Base-by-base conservation (phyloP, 2,113 vertebrate genomes). In the Isurus oxyrinchus region DNA sequence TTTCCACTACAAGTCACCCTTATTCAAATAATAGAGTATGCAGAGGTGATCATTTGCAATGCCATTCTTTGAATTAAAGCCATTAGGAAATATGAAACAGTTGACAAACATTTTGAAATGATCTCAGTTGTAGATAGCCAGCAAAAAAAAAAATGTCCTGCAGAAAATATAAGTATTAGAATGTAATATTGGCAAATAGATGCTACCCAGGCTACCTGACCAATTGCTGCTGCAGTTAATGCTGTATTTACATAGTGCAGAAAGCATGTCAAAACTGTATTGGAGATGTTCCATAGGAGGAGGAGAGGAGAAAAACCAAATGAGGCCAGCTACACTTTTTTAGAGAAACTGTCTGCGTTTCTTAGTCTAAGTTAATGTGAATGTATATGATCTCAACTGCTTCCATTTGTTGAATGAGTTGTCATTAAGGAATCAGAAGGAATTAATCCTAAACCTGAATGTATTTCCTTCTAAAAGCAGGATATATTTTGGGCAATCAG, bases 1-100 rank as follows among this genome's bases (percentile, higher is more conserved):
- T 91, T 91, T 91, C 88, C 27, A 91, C 88, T 59, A 35, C 88
- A 91, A 59, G 55, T 91, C 27, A 59, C 57, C 55, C 57, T 91
- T 91, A 91, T 91, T 59, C 88, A 91, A 91, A 35, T 16, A 91
- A 91, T 59, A 35, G 87, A 59, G 55, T 91, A 59, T 16, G 31
- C 55, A 35, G 55, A 57, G 31, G 53, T 31, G 31, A 35, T 91
- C 27, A 59, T 91, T 59, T 31, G 27, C 11, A 55, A 59, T 35
- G 53, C 53, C 7, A 53, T 59, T 59, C 27, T 59, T 2, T 91
- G 88, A 55, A 55, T 59, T n/a, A 91, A 91, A 91, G 59, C 53
- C 21, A 87, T 91, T 59, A 91, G 88, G 88, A 91, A 59, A 91
- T 31, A 57, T 59, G 11, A 59, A 35, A 91, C 31, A 59, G 49